These are phyloP conservation scores for Globicephala melas DNA, from an alignment of 2,113 vertebrate species.

Conservation along the genomic window DNA sequence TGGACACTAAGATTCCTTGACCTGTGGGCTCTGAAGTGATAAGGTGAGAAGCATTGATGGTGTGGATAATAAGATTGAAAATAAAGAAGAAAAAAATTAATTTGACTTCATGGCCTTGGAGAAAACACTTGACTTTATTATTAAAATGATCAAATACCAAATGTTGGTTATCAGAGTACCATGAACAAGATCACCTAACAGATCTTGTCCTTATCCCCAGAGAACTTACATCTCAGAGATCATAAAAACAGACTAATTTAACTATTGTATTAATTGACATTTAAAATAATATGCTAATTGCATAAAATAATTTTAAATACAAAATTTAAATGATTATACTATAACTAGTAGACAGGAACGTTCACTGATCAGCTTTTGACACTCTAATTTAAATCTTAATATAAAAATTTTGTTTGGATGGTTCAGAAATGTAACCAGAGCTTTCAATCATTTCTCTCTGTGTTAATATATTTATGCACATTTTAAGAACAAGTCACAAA, in stretches of 20 bases:
- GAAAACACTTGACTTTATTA: background rate
- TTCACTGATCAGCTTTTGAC: background rate
- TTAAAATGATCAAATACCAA: background rate
- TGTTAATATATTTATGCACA: background rate
- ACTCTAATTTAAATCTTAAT: constrained; percentile 25
- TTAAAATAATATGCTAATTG: constrained; percentile 29
- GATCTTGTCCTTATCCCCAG: background rate
- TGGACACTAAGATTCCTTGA: background rate
- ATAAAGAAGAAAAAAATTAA: background rate
- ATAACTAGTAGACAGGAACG: background rate
- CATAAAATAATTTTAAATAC: background rate
- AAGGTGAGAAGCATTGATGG: background rate
- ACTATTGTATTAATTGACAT: background rate
- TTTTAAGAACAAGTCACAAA: background rate
- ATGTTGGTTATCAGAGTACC: background rate
- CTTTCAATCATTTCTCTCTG: background rate
- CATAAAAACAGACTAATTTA: background rate
- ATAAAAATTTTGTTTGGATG: background rate
- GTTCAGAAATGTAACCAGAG: background rate
- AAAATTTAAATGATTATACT: constrained; percentile 12
- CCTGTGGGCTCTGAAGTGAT: background rate
- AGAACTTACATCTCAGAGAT: background rate
- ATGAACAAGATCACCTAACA: background rate
- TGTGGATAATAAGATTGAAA: background rate
- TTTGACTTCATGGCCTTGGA: background rate